Conservation (phyloP, 2,113 vertebrate genomes). For the Cygnus buccinator region DNA sequence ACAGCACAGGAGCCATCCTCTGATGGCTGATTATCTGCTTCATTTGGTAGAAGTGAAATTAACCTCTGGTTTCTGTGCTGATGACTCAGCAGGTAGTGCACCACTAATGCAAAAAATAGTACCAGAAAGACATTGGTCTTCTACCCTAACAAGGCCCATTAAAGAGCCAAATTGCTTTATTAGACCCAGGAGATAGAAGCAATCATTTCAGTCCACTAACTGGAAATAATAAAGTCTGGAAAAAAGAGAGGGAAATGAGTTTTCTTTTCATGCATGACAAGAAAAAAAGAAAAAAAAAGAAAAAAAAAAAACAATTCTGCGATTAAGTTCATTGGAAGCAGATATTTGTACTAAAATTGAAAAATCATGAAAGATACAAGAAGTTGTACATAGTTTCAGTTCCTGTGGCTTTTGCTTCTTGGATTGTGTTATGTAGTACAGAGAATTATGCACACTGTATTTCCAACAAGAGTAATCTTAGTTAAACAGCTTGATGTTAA, state of each 20-base stretch:
- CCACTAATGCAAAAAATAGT: conserved; percentile 67
- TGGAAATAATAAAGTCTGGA: conserved; percentile 69
- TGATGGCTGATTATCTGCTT: conserved; percentile 79
- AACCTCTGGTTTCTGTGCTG: conserved; percentile 75
- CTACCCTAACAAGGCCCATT: conserved; percentile 76
- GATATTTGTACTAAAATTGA: neutral
- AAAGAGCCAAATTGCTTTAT: conserved; percentile 77
- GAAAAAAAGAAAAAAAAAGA: neutral
- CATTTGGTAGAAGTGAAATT: conserved; percentile 82
- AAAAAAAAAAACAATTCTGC: neutral
- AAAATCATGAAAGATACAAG: neutral
- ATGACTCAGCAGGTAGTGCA: conserved; percentile 80
- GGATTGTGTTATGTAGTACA: neutral
- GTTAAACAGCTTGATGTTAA: conserved; percentile 60
- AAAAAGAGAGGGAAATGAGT: conserved; percentile 35
- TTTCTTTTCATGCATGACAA: conserved; percentile 3
- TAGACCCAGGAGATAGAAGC: conserved; percentile 72
- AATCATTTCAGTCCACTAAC: conserved; percentile 72
- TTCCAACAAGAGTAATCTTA: neutral
- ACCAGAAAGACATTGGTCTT: conserved; percentile 72
- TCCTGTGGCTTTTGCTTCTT: neutral
- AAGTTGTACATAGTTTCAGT: neutral
- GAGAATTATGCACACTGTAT: neutral
- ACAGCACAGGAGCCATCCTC: conserved; percentile 67
- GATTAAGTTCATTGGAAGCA: neutral